Evolutionary conservation across 2,113 vertebrate species (phyloP), one percentile per base, ranked within the genome.

Genomic region (Mola mola): DNA sequence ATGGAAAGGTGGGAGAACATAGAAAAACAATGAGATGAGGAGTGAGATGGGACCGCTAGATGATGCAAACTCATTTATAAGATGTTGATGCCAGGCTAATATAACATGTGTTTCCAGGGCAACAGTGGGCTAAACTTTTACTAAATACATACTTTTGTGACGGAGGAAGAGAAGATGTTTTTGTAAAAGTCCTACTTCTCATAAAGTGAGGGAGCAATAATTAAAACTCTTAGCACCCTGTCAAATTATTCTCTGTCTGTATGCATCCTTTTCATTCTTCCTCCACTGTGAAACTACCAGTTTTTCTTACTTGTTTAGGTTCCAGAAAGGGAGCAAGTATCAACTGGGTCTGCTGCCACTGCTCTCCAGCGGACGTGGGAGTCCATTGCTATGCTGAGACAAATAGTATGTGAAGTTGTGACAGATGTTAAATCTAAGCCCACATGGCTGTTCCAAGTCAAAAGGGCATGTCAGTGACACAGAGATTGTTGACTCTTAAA

Each of bases 361-460:
- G 58, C 73, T 28, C 70, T 86, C n/a, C 72, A 72, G 34, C n/a
- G 5, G 33, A 65, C 57, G 25, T 57, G 68, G 0, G 24, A 78
- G 36, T 68, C 83, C 42, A 56, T 72, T 16, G 10, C 31, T 13
- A 16, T 16, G 42, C 63, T 87, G 3, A 79, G 42, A 66, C 16
- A 57, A 60, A 52, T 66, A 29, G 75, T 78, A 66, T 0, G 74
- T 65, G 13, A 16, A 17, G 8, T n/a, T 16, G 26, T 47, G 21
- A 19, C 5, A 42, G 13, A 52, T 8, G 21, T 28, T 33, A 11
- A 11, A 25, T 72, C 2, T 31, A 1, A 17, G 25, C 33, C 17
- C 4, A 5, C 1, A 6, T 16, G 11, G 11, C 5, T 58, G 6
- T 24, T 12, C 9, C 11, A 24, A 9, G 1, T 31, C 17, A 15